Conservation (phyloP, 2,113 vertebrate genomes). For the Megaptera novaeangliae region DNA sequence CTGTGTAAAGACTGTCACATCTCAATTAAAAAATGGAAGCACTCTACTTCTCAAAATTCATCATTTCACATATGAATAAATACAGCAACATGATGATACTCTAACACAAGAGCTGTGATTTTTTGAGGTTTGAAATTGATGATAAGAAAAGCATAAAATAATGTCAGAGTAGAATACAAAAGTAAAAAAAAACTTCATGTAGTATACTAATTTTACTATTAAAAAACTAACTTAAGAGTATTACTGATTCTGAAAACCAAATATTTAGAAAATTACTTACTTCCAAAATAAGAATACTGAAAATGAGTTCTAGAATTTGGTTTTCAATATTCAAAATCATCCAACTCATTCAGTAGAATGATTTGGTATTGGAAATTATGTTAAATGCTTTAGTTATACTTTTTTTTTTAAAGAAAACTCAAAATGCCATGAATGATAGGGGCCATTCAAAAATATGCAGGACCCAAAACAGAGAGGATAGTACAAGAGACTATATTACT, state of each 20-base stretch:
- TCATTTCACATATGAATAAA: constrained; percentile 44
- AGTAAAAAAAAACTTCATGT: constrained; percentile 26
- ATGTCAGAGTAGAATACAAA: constrained; percentile 55
- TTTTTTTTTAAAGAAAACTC: not conserved
- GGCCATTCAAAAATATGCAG: constrained; percentile 84
- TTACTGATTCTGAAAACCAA: constrained; percentile 45
- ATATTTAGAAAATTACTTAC: constrained; percentile 51
- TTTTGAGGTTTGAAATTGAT: constrained; percentile 43
- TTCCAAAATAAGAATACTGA: constrained; percentile 63
- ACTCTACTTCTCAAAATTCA: constrained; percentile 42
- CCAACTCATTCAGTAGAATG: constrained; percentile 28
- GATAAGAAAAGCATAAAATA: constrained; percentile 53
- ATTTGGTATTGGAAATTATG: constrained; percentile 15
- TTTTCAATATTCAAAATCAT: constrained; percentile 38
- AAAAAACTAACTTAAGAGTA: constrained; percentile 36
- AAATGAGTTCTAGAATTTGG: constrained; percentile 50
- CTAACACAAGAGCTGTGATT: not conserved
- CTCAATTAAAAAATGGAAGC: constrained; percentile 47
- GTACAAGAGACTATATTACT: constrained; percentile 87
- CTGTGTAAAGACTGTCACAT: constrained; percentile 25
- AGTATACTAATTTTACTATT: constrained; percentile 15
- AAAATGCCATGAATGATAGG: constrained; percentile 76
- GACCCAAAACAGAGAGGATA: constrained; percentile 85
- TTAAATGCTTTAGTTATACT: not conserved
- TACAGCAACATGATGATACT: constrained; percentile 10